Conservation (phyloP, 2,797 vertebrate genomes). For the Macroramphosus scolopax region DNA sequence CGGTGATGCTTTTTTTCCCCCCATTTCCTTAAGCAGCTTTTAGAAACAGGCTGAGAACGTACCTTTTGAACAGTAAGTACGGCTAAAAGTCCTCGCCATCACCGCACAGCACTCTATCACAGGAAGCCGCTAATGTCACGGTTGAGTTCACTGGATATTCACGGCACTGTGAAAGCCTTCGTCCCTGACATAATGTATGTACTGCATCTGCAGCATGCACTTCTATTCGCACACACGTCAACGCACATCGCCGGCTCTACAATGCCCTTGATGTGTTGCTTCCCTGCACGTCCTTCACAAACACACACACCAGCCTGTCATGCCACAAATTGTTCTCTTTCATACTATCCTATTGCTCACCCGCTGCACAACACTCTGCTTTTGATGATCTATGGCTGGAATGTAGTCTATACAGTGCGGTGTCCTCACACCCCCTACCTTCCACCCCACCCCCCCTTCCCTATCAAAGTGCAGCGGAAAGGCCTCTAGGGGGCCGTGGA, state of each 20-base stretch:
- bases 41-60: slow-evolving; percentile 80
- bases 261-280: slow-evolving; percentile 15
- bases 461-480: slow-evolving; percentile 48
- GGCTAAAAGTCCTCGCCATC: slow-evolving; percentile 29
- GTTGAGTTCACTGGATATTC: slow-evolving; percentile 25
- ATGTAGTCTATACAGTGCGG: slow-evolving; percentile 36
- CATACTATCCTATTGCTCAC: slow-evolving; percentile 26
- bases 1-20: slow-evolving; percentile 33
- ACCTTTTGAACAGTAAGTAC: slow-evolving; percentile 79
- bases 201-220: slow-evolving; percentile 14
- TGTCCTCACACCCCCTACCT: slow-evolving; percentile 44
- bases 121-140: slow-evolving; percentile 45
- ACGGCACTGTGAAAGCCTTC: slow-evolving; percentile 20
- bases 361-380: slow-evolving; percentile 8
- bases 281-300: slow-evolving; percentile 20
- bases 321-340: slow-evolving; percentile 32
- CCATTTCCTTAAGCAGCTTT: slow-evolving; percentile 69
- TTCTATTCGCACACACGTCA: not conserved
- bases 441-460: slow-evolving; percentile 31
- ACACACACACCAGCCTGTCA: slow-evolving; percentile 17
- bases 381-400: slow-evolving; percentile 29
- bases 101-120: slow-evolving; percentile 37
- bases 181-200: slow-evolving; percentile 27
- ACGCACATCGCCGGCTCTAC: slow-evolving; percentile 1
- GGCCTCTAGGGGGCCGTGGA: slow-evolving; percentile 60